phyloP scores from a whole-genome alignment of 2,797 vertebrate genomes.

The Pantherophis vulpinus region DNA sequence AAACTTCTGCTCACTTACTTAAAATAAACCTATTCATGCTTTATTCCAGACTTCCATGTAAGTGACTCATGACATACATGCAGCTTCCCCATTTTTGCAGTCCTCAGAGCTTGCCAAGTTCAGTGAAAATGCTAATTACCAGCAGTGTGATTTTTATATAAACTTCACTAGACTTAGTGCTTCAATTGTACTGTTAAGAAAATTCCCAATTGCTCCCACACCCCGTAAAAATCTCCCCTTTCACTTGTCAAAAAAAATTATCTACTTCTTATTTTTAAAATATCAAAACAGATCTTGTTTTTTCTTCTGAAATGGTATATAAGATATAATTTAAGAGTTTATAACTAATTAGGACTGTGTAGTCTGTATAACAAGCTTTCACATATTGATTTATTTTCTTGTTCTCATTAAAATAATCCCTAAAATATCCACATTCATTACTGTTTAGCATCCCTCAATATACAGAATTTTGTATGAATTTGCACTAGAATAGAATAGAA shows the following conservation, averaged over 20 bases:
- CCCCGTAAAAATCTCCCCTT: not conserved
- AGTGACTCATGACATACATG: not conserved
- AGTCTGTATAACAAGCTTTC: not conserved
- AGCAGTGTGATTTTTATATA: not conserved
- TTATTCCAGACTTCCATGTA: not conserved
- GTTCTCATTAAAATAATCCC: not conserved
- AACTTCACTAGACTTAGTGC: not conserved
- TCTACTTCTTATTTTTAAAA: not conserved
- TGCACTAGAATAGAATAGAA: too few species aligned
- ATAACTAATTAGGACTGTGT: not conserved
- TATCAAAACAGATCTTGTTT: not conserved
- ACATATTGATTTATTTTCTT: not conserved
- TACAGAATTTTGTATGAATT: not conserved
- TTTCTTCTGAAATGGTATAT: not conserved
- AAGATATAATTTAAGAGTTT: not conserved
- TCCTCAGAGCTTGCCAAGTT: not conserved
- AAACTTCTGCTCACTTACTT: not conserved
- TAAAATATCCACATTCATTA: not conserved
- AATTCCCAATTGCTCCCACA: not conserved
- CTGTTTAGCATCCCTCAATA: not conserved
- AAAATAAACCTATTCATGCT: not conserved
- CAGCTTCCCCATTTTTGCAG: not conserved
- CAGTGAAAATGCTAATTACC: not conserved
- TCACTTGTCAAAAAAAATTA: not conserved
- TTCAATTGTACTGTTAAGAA: not conserved